Conservation (phyloP, 2,797 vertebrate genomes). For the Anableps anableps region DNA sequence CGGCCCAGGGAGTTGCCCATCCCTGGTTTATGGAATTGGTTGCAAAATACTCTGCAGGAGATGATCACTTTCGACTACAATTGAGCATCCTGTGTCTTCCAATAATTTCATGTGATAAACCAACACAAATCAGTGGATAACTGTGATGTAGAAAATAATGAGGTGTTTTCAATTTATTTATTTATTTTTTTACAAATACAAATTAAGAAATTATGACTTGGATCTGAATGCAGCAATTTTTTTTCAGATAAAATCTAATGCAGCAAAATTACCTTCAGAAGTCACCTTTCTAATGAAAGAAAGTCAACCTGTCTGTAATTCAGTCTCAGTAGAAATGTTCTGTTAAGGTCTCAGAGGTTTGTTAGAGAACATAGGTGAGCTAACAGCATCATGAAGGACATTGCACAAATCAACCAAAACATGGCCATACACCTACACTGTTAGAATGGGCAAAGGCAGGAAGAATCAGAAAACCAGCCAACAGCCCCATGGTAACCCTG, state of each 20-base stretch:
- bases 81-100: neutral
- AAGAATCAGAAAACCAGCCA: too few relatives aligned
- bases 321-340: neutral
- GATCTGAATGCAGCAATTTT: neutral
- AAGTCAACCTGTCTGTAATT: neutral
- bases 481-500: too few relatives aligned
- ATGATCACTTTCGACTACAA: neutral
- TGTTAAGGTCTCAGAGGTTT: neutral
- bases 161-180: too few relatives aligned
- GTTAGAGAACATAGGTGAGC: neutral
- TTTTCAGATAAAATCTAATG: neutral
- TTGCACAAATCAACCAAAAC: too few relatives aligned
- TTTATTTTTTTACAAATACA: neutral
- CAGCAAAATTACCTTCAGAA: neutral
- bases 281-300: neutral
- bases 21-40: neutral
- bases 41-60: neutral
- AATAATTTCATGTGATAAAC: neutral
- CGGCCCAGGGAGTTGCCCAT: too few relatives aligned
- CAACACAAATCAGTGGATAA: neutral
- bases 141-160: neutral
- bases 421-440: too few relatives aligned
- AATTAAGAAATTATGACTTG: neutral
- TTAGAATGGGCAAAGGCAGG: too few relatives aligned
- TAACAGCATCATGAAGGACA: neutral